phyloP scores from a whole-genome alignment of 1,140 invertebrate species.

The Lerema accius region DNA sequence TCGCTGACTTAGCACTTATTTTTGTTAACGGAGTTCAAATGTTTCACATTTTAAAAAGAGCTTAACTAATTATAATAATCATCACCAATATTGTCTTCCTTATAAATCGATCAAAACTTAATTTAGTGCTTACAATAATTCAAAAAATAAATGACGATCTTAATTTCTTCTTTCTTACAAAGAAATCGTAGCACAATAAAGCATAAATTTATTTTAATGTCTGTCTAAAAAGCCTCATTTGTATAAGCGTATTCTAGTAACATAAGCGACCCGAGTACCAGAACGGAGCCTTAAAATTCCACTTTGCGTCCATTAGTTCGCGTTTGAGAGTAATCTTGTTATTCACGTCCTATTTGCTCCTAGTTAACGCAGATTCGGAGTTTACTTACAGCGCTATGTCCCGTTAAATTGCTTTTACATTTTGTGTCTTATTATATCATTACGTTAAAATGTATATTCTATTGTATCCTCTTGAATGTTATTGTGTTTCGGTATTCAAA shows the following conservation, averaged over 20 bases:
- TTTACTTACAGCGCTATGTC: conserved; percentile 22
- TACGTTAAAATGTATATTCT: too few relatives aligned
- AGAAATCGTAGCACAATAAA: not conserved
- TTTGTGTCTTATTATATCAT: not conserved
- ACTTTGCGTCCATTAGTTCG: conserved; percentile 27
- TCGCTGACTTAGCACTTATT: too few relatives aligned
- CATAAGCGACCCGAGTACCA: conserved; percentile 3
- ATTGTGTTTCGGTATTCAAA: too few relatives aligned
- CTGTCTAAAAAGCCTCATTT: not conserved
- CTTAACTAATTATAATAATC: too few relatives aligned
- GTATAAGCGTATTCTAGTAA: not conserved
- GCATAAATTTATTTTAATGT: not conserved
- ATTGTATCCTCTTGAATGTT: too few relatives aligned
- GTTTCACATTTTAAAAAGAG: too few relatives aligned
- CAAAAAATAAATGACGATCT: too few relatives aligned
- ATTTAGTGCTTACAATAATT: too few relatives aligned
- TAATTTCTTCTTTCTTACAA: not conserved
- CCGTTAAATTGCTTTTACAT: conserved; percentile 29
- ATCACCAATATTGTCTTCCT: too few relatives aligned
- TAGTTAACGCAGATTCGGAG: conserved; percentile 26
- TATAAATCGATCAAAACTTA: too few relatives aligned
- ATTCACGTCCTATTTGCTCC: conserved; percentile 30
- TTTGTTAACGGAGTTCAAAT: too few relatives aligned
- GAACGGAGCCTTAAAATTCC: conserved; percentile 15
- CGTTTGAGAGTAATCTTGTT: conserved; percentile 31